Evolutionary conservation across 2,888 invertebrate genomes (phyloP).

Genomic region (Smittia aterrima): DNA sequence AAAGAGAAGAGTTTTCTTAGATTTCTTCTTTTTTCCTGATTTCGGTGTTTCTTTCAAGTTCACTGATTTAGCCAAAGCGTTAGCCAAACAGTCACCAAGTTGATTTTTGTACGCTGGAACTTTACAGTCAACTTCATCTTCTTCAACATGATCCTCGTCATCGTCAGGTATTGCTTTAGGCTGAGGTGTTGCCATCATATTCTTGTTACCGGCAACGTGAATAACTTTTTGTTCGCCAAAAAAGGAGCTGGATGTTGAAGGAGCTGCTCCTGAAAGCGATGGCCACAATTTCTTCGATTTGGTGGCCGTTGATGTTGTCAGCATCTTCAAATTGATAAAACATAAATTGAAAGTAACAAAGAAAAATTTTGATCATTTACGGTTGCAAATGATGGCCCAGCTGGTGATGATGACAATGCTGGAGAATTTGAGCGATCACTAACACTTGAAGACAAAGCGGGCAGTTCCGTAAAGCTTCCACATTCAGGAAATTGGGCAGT

Average conservation of each 20-base stretch:
- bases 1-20: slow-evolving; percentile 73
- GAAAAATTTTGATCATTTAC: slow-evolving; percentile 48
- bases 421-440: slow-evolving; percentile 5
- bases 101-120: slow-evolving; percentile 49
- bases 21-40: slow-evolving; percentile 60
- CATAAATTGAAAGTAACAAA: not conserved
- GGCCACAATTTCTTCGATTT: slow-evolving; percentile 48
- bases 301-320: slow-evolving; percentile 44
- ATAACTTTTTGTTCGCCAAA: slow-evolving; percentile 27
- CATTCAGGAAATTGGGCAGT: slow-evolving; percentile 58
- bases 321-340: slow-evolving; percentile 44
- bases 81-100: slow-evolving; percentile 46
- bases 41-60: slow-evolving; percentile 41
- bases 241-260: slow-evolving; percentile 41
- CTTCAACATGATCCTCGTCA: slow-evolving; percentile 48
- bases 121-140: slow-evolving; percentile 21
- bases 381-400: slow-evolving; percentile 61
- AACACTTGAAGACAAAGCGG: slow-evolving; percentile 18
- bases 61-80: slow-evolving; percentile 45
- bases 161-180: not conserved
- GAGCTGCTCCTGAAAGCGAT: slow-evolving; percentile 44
- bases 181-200: not conserved
- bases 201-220: slow-evolving; percentile 5
- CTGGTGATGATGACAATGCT: slow-evolving; percentile 48
- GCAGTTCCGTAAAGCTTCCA: not conserved